Conservation (phyloP, 1,140 invertebrate genomes). For the Thaumetopoea pityocampa region DNA sequence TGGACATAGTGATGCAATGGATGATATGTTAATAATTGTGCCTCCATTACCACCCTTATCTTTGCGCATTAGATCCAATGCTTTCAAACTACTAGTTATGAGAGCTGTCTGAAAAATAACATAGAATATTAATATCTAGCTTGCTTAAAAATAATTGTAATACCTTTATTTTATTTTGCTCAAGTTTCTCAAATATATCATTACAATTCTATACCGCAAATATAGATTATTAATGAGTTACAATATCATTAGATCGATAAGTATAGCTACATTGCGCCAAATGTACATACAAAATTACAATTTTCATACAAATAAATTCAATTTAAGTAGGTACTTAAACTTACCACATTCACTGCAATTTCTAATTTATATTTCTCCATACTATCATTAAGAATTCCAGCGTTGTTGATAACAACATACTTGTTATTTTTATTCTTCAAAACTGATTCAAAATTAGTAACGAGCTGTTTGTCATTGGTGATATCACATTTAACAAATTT, state of each 20-base stretch:
- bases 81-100: constrained; percentile 41
- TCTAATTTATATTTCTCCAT: constrained; percentile 30
- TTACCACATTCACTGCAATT: constrained; percentile 48
- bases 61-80: constrained; percentile 75
- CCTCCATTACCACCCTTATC: constrained; percentile 76
- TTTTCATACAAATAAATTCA: too few relatives aligned
- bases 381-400: constrained; percentile 62
- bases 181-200: too few relatives aligned
- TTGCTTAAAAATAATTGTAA: too few relatives aligned
- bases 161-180: too few relatives aligned
- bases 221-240: too few relatives aligned
- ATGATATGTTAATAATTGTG: constrained; percentile 80
- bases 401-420: constrained; percentile 81
- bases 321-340: too few relatives aligned
- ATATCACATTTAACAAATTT: constrained; percentile 79
- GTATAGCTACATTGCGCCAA: too few relatives aligned
- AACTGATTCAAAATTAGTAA: constrained; percentile 76
- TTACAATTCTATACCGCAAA: too few relatives aligned
- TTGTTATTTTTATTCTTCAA: constrained; percentile 74
- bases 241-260: too few relatives aligned
- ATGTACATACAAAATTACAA: too few relatives aligned
- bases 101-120: constrained; percentile 42
- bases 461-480: constrained; percentile 77
- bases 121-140: too few relatives aligned
- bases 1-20: constrained; percentile 76